Conservation (phyloP, 23 tunicate genomes). For the Ascidia mentula region DNA sequence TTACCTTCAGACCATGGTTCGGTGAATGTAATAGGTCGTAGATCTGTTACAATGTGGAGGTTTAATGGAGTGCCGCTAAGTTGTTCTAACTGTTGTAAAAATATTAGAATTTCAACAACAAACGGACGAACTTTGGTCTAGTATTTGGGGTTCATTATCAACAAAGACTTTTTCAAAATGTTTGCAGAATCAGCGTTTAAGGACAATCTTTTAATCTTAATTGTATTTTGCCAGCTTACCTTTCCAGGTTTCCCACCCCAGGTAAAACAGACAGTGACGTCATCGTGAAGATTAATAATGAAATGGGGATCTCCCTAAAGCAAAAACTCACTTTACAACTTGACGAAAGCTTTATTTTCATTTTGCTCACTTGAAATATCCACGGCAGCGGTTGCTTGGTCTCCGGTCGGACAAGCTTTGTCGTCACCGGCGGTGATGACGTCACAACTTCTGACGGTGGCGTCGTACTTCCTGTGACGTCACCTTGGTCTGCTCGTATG, state of each 20-base stretch:
- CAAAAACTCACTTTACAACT: neutral
- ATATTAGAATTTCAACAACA: too few species aligned
- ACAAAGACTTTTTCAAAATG: too few species aligned
- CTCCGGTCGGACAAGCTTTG: neutral
- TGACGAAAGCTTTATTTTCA: too few species aligned
- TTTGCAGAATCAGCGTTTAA: too few species aligned
- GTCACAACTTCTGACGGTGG: neutral
- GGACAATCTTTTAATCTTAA: too few species aligned
- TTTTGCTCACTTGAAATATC: conserved; percentile 24
- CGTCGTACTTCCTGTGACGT: conserved; percentile 1
- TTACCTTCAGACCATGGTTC: conserved; percentile 5
- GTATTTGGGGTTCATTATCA: too few species aligned
- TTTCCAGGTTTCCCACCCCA: conserved; percentile 37
- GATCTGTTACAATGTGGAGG: too few species aligned
- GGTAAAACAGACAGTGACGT: conserved; percentile 42
- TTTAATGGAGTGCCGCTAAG: too few species aligned
- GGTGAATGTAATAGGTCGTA: conserved; percentile 35
- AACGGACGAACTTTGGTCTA: too few species aligned
- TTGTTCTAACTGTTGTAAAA: too few species aligned
- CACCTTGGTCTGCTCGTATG: conserved; percentile 14
- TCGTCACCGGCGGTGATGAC: neutral
- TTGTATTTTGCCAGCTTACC: conserved; percentile 8
- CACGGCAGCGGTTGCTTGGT: conserved; percentile 26
- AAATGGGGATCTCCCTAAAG: conserved; percentile 53
- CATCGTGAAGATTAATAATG: conserved; percentile 6